phyloP scores from a whole-genome alignment of 1,140 invertebrate genomes.

The Brachionus koreanus region DNA sequence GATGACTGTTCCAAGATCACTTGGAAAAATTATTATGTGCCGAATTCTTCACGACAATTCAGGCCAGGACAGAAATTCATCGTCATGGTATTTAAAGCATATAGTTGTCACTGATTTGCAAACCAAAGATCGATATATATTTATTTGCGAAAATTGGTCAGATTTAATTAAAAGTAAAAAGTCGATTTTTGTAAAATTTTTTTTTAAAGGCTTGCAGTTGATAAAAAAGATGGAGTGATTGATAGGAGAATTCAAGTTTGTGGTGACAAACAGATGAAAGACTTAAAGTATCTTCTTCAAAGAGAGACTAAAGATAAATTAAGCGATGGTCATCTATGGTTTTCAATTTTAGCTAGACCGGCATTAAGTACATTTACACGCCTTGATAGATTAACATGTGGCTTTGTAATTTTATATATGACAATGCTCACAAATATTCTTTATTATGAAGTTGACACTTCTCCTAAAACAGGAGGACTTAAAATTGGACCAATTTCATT shows the following conservation, averaged over 20 bases:
- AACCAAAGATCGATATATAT: constrained; percentile 56
- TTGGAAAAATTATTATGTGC: constrained; percentile 55
- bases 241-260: constrained; percentile 52
- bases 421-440: constrained; percentile 31
- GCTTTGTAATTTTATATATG: constrained; percentile 28
- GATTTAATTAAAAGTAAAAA: not conserved
- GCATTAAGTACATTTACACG: not conserved
- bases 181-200: constrained; percentile 42
- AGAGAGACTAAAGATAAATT: not conserved
- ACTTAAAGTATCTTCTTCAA: constrained; percentile 1
- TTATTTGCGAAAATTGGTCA: constrained; percentile 54
- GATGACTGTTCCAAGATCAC: constrained; percentile 55
- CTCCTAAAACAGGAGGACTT: not conserved
- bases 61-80: constrained; percentile 48
- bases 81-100: constrained; percentile 57
- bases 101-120: constrained; percentile 56
- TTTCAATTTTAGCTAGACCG: constrained; percentile 13
- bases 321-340: no score
- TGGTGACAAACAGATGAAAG: not conserved
- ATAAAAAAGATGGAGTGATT: constrained; percentile 58
- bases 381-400: constrained; percentile 21
- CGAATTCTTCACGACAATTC: constrained; percentile 59
- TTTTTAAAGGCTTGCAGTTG: constrained; percentile 52
- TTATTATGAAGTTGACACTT: constrained; percentile 1
- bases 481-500: constrained; percentile 23